Evolutionary conservation across 2,888 invertebrate genomes (phyloP).

Genomic region (Synanthedon formicaeformis): DNA sequence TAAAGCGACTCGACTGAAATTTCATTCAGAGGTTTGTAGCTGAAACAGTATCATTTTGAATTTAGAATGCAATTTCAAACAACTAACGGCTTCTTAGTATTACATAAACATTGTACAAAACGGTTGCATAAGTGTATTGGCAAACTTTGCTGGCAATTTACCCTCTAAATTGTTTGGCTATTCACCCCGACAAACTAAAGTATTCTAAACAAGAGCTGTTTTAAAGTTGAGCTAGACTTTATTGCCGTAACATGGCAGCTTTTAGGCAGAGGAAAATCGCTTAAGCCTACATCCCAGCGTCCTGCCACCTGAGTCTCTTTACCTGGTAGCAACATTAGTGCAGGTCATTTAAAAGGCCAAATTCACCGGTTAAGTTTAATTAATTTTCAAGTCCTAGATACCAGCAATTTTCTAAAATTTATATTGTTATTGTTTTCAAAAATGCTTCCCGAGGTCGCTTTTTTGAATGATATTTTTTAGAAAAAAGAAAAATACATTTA

Average conservation of each 20-base stretch:
- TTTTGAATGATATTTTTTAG: too few species aligned
- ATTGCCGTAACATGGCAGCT: slow-evolving; percentile 30
- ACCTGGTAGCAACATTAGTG: slow-evolving; percentile 32
- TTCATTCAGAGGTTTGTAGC: too few species aligned
- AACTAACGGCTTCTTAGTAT: not conserved
- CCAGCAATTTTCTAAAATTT: too few species aligned
- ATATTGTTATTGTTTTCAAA: too few species aligned
- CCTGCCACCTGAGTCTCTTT: slow-evolving; percentile 44
- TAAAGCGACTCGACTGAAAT: too few species aligned
- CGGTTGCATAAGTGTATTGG: not conserved
- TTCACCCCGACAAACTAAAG: slow-evolving; percentile 2
- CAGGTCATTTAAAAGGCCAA: not conserved
- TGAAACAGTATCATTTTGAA: too few species aligned
- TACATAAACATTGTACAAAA: not conserved
- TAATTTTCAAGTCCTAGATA: too few species aligned
- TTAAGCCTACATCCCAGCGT: slow-evolving; percentile 44
- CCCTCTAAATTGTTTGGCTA: not conserved
- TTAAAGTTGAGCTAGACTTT: slow-evolving; percentile 35
- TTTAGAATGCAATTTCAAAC: not conserved
- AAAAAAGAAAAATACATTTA: not conserved
- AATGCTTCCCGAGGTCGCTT: too few species aligned
- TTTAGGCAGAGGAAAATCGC: slow-evolving; percentile 40
- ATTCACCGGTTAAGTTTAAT: too few species aligned
- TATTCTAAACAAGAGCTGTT: slow-evolving; percentile 7
- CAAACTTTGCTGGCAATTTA: not conserved